Evolutionary conservation across 2,113 vertebrate genomes (phyloP).

Genomic region (Hoplias malabaricus): DNA sequence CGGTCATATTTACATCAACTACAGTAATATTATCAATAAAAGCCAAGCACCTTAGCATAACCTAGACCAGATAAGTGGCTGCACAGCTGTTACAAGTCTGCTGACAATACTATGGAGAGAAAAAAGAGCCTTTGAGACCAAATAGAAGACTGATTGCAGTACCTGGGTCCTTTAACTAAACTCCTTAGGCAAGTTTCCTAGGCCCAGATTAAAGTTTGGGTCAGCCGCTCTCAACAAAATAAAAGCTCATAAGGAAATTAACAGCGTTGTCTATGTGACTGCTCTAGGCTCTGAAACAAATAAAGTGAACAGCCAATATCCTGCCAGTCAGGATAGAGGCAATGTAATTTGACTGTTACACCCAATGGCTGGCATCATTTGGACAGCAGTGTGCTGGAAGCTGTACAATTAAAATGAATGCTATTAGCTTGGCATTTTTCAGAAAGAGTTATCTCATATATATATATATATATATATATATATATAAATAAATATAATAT

Average conservation of each 20-base stretch:
- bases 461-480: no score
- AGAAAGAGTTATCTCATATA: no score
- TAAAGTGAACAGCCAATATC: background rate
- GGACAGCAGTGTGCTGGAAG: no score
- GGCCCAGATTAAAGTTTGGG: background rate
- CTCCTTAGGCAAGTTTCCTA: background rate
- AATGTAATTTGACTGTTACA: no score
- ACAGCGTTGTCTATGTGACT: no score
- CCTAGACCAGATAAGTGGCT: slow-evolving; percentile 59
- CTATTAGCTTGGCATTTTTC: no score
- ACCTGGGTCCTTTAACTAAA: background rate
- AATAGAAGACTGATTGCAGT: background rate
- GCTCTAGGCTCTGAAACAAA: background rate
- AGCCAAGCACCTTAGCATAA: slow-evolving; percentile 62
- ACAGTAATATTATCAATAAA: slow-evolving; percentile 73
- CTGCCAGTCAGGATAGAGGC: background rate
- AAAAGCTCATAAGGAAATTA: background rate
- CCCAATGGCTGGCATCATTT: no score
- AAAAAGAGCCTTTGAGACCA: slow-evolving; percentile 4
- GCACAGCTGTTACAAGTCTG: slow-evolving; percentile 66
- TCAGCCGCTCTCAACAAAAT: background rate
- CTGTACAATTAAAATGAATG: no score
- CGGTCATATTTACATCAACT: slow-evolving; percentile 67
- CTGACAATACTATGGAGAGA: slow-evolving; percentile 26
- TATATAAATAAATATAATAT: no score